phyloP scores from a whole-genome alignment of 1,140 invertebrate genomes.

The Drosophila baimaii region DNA sequence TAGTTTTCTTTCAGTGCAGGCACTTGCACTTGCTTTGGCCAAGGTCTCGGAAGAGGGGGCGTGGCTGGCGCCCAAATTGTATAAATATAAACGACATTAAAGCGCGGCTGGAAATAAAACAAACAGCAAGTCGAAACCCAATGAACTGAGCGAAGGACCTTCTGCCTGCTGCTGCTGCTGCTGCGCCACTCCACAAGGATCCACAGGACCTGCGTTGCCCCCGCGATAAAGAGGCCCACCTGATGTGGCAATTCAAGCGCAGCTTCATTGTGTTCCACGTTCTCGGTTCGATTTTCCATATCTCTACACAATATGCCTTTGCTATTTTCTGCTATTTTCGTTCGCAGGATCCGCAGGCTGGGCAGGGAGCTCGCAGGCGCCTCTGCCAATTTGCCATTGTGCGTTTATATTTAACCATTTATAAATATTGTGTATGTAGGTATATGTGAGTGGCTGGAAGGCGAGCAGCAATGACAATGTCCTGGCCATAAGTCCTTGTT shows the following conservation, averaged over 20 bases:
- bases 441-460: slow-evolving; percentile 16
- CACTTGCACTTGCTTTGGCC: slow-evolving; percentile 56
- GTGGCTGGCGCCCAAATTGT: slow-evolving; percentile 61
- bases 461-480: slow-evolving; percentile 43
- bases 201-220: slow-evolving; percentile 6
- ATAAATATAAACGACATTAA: slow-evolving; percentile 82
- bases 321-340: slow-evolving; percentile 61
- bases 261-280: slow-evolving; percentile 59
- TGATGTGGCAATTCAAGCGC: slow-evolving; percentile 66
- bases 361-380: slow-evolving; percentile 1
- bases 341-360: slow-evolving; percentile 24
- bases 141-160: slow-evolving; percentile 68
- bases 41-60: slow-evolving; percentile 12
- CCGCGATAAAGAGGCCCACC: slow-evolving; percentile 36
- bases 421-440: slow-evolving; percentile 33
- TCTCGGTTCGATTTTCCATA: slow-evolving; percentile 72
- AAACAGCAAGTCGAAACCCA: slow-evolving; percentile 75
- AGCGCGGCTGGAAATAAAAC: slow-evolving; percentile 80
- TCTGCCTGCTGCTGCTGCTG: not conserved
- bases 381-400: slow-evolving; percentile 48
- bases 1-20: not conserved
- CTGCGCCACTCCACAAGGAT: no score
- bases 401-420: slow-evolving; percentile 63
- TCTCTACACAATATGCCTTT: slow-evolving; percentile 70
- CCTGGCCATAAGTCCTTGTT: slow-evolving; percentile 51